phyloP scores from a whole-genome alignment of 2,113 vertebrate species.

The Solea senegalensis region DNA sequence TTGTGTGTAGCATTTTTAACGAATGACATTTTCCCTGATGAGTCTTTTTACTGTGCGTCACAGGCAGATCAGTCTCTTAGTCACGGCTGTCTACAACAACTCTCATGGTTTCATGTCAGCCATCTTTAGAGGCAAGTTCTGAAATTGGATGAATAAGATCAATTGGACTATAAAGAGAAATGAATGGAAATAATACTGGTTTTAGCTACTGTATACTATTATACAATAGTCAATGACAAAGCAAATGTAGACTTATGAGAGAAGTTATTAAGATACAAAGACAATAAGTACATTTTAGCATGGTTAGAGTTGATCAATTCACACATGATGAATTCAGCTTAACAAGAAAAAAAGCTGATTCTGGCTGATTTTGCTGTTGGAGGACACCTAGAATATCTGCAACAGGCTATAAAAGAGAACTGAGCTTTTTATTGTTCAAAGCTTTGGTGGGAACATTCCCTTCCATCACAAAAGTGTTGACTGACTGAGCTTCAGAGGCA shows the following conservation, averaged over 20 bases:
- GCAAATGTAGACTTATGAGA: neutral
- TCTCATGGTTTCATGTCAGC: constrained; percentile 8
- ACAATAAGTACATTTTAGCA: neutral
- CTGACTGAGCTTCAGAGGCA: constrained; percentile 58
- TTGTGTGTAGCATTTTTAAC: constrained; percentile 4
- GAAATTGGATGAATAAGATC: neutral
- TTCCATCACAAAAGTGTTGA: constrained; percentile 66
- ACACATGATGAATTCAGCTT: neutral
- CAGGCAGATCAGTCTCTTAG: neutral
- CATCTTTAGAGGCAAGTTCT: no score
- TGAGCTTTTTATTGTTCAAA: constrained; percentile 66
- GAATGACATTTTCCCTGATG: constrained; percentile 11
- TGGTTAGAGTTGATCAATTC: neutral
- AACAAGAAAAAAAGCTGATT: no score
- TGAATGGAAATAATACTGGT: neutral
- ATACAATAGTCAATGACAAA: no score
- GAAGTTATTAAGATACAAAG: neutral
- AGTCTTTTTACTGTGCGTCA: constrained; percentile 16
- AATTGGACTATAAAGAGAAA: neutral
- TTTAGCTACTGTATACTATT: neutral
- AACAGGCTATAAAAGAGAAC: constrained; percentile 43
- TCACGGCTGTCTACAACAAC: neutral
- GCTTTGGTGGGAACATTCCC: constrained; percentile 69
- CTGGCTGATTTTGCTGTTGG: neutral
- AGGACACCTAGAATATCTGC: constrained; percentile 52